Evolutionary conservation across 2,113 vertebrate genomes (phyloP).

Genomic region (Plotosus lineatus): DNA sequence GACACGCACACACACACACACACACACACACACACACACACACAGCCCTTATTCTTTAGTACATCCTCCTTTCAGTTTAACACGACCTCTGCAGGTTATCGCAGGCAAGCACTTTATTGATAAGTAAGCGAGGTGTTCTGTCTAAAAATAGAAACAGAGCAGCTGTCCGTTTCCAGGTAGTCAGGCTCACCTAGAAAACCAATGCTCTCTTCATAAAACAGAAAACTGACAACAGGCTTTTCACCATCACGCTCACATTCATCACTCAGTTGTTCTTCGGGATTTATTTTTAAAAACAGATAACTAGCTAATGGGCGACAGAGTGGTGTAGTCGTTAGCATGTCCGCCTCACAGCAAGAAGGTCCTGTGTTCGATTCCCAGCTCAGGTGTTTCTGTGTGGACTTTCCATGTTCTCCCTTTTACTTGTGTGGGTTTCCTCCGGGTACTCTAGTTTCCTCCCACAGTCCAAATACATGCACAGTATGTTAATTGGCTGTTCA

Average conservation of each 20-base stretch:
- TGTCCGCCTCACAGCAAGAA: too few species aligned
- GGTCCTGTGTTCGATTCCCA: too few species aligned
- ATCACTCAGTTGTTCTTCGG: background rate
- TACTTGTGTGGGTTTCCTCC: too few species aligned
- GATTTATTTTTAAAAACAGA: background rate
- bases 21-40: slow-evolving; percentile 8
- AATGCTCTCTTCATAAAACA: background rate
- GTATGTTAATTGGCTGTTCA: too few species aligned
- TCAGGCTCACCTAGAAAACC: background rate
- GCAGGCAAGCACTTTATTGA: background rate
- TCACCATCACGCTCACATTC: background rate
- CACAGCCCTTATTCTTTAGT: background rate
- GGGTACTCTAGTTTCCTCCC: too few species aligned
- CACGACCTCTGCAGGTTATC: background rate
- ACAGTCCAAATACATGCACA: too few species aligned
- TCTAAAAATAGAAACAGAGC: background rate
- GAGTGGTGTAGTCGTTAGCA: too few species aligned
- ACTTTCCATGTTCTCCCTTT: too few species aligned
- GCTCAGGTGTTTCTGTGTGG: too few species aligned
- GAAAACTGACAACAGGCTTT: background rate
- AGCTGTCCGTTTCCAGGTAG: too few species aligned
- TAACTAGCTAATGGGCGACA: too few species aligned
- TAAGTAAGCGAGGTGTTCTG: background rate
- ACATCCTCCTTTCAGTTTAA: background rate
- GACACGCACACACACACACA: background rate